Percentiles rank a stretch among this genome's conserved stretches.
Conservation (phyloP, 2,888 invertebrate genomes). For the Spodoptera littoralis region DNA sequence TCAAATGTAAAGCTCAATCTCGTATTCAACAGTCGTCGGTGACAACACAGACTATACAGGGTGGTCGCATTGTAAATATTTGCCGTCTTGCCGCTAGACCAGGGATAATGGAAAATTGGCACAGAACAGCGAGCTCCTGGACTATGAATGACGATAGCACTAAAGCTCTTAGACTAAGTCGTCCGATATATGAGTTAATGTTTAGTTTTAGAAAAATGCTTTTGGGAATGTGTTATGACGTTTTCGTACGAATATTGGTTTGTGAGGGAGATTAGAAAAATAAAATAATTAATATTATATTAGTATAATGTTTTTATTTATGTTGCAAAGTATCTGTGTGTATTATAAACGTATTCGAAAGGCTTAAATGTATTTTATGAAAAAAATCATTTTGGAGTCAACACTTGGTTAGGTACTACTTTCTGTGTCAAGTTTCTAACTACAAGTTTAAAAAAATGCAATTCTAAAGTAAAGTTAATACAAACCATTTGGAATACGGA, state of each 20-base stretch:
- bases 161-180: conserved; percentile 48
- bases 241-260: too few species aligned
- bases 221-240: too few species aligned
- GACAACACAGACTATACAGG: conserved; percentile 71
- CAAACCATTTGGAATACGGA: conserved; percentile 49
- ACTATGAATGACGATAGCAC: conserved; percentile 72
- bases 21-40: conserved; percentile 68
- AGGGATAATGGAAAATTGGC: conserved; percentile 79
- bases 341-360: too few species aligned
- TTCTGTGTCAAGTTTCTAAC: too few species aligned
- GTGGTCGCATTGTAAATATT: conserved; percentile 61
- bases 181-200: conserved; percentile 29
- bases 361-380: too few species aligned
- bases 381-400: too few species aligned
- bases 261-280: neutral
- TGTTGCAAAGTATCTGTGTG: too few species aligned
- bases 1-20: conserved; percentile 56
- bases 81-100: conserved; percentile 69
- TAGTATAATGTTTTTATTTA: too few species aligned
- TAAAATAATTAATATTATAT: neutral
- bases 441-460: too few species aligned
- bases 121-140: conserved; percentile 71
- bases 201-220: neutral
- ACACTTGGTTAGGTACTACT: too few species aligned
- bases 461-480: conserved; percentile 20